Base-by-base conservation (phyloP, 2,797 vertebrate genomes). In the Hoplostethus mediterraneus region DNA sequence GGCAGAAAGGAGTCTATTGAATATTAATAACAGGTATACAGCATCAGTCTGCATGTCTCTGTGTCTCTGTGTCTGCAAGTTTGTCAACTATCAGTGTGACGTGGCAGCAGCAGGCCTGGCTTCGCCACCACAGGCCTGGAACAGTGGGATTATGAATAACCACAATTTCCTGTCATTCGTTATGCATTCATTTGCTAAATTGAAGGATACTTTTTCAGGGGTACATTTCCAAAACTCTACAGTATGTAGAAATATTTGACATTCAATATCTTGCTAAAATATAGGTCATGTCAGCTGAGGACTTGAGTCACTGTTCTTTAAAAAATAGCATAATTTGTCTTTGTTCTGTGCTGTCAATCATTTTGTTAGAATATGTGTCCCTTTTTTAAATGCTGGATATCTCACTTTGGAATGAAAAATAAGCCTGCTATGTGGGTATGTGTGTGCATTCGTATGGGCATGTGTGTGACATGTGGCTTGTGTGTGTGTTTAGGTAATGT, bases 11-110 rank as follows among this genome's bases (percentile, higher is more conserved):
- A 77, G 44, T 36, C 33, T 2, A 1, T 63, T 86, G 84, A 83
- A 88, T 89, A 84, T 82, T 82, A 85, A 89, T 86, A 73, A 54
- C 56, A 78, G 58, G 52, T 51, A 45, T 59, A 67, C 65, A 76
- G 79, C 59, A 30, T 42, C 3, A 12, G 11, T 42, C 10, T 42
- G 40, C 12, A 17, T 42, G 25, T 25, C 10, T 49, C 28, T 28
- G 69, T 61, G 59, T 70, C 59, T 63, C 58, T 71, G 57, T 67
- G 73, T 68, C 30, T 82, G 65, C 45, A 61, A 63, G 73, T 83
- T 82, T 85, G 67, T 86, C 71, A 86, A 80, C 62, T 76, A 85
- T 69, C 67, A 70, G 76, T 60, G 60, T 74, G 85, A 73, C 71
- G 54, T 71, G 69, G 62, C 66, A 74, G 60, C 65, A 76, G 71